phyloP scores from a whole-genome alignment of 2,797 vertebrate species.

The Nasua narica region DNA sequence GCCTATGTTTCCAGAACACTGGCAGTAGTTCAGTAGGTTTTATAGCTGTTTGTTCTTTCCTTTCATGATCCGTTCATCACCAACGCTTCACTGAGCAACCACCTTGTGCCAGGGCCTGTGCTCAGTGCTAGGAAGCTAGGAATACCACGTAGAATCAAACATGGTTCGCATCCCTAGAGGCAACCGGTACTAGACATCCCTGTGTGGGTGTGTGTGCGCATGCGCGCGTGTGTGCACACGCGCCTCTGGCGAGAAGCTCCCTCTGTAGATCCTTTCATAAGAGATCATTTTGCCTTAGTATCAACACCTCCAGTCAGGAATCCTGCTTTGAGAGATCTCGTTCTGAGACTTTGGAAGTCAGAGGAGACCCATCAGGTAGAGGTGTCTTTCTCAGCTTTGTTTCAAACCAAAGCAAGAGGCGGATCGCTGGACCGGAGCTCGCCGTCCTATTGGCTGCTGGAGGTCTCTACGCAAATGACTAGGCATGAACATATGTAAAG shows the following conservation, averaged over 20 bases:
- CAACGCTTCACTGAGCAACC: neutral
- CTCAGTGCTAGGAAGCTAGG: neutral
- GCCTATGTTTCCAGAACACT: neutral
- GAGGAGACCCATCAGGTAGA: neutral
- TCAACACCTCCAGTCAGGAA: neutral
- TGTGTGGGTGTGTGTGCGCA: fast-evolving
- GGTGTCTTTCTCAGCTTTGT: neutral
- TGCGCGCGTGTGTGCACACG: fast-evolving
- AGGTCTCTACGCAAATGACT: neutral
- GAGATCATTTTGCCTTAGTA: neutral
- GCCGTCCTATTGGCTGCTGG: neutral
- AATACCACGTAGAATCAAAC: neutral
- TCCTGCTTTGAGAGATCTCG: neutral
- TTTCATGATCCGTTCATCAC: neutral
- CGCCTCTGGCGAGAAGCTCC: neutral
- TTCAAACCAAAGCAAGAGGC: neutral
- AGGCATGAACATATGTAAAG: neutral
- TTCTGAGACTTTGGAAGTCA: neutral
- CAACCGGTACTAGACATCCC: neutral
- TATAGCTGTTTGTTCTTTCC: neutral
- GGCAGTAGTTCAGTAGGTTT: neutral
- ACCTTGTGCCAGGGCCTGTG: neutral
- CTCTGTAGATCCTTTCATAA: neutral
- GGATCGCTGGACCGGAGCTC: neutral
- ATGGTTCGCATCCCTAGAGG: neutral